Evolutionary conservation across 2,113 vertebrate species (phyloP).

Genomic region (Callospermophilus lateralis): DNA sequence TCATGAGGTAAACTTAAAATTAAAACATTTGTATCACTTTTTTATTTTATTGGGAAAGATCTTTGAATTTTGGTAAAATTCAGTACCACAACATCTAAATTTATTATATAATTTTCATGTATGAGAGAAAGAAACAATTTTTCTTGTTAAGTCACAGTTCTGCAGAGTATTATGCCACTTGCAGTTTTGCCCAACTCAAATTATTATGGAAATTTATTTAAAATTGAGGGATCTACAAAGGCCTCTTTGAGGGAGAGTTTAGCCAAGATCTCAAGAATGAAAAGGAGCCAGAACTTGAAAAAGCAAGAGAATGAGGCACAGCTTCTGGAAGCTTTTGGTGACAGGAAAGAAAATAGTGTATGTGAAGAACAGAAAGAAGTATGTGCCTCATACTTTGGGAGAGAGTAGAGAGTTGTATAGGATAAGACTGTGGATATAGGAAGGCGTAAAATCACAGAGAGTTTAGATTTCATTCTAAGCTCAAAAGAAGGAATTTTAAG

Average conservation of each 20-base stretch:
- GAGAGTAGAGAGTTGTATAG: not conserved
- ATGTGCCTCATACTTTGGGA: not conserved
- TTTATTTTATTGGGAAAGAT: not conserved
- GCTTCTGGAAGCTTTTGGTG: slow-evolving; percentile 15
- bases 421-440: not conserved
- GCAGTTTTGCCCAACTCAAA: not conserved
- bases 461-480: not conserved
- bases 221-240: not conserved
- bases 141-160: not conserved
- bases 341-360: slow-evolving; percentile 22
- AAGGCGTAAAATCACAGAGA: not conserved
- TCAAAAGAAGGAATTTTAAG: not conserved
- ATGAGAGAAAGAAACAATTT: not conserved
- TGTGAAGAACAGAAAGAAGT: not conserved
- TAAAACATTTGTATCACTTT: not conserved
- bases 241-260: not conserved
- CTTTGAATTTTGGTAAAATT: not conserved
- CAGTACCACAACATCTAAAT: not conserved
- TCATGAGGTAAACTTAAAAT: slow-evolving; percentile 16
- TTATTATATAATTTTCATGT: not conserved
- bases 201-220: slow-evolving; percentile 16
- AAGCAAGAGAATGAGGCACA: not conserved
- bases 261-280: slow-evolving; percentile 15
- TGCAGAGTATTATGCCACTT: slow-evolving; percentile 10
- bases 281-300: slow-evolving; percentile 6